Evolutionary conservation across 2,888 invertebrate species (phyloP).

Genomic region (Pseudococcus viburni): DNA sequence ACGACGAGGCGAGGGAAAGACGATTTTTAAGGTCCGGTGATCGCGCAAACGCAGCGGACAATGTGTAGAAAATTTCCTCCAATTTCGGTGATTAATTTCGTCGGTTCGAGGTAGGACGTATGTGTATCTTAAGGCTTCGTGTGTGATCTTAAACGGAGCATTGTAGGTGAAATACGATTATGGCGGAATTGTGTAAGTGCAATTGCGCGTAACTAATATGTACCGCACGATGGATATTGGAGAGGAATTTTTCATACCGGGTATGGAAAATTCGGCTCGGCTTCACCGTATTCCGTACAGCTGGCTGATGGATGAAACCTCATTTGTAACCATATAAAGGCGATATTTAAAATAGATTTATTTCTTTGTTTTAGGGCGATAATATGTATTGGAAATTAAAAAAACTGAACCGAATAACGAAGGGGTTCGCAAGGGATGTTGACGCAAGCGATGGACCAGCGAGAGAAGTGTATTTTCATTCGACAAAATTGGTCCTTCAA

Average conservation of each 20-base stretch:
- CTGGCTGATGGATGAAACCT: neutral
- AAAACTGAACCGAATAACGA: neutral
- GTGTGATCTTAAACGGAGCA: conserved; percentile 24
- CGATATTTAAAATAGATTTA: conserved; percentile 37
- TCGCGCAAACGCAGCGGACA: neutral
- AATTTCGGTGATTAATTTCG: conserved; percentile 3
- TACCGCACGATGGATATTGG: conserved; percentile 2
- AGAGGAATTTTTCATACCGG: neutral
- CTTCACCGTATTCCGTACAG: neutral
- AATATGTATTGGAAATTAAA: conserved; percentile 1
- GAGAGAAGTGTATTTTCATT: neutral
- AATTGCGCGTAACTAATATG: conserved; percentile 35
- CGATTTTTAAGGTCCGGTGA: conserved; percentile 5
- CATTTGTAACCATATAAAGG: conserved; percentile 13
- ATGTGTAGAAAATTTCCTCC: neutral
- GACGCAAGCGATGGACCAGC: neutral
- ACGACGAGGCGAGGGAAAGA: neutral
- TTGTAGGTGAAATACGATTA: conserved; percentile 37
- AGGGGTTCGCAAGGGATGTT: conserved; percentile 23
- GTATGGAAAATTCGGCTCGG: conserved; percentile 24
- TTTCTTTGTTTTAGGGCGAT: conserved; percentile 40
- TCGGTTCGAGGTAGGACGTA: neutral
- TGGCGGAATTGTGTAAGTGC: neutral
- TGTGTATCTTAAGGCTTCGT: conserved; percentile 41
- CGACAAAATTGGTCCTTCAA: neutral